Percentiles rank a stretch among this genome's conserved stretches.
phyloP scores from a whole-genome alignment of 2,888 invertebrate genomes.

The Drosophila nr. fundita region DNA sequence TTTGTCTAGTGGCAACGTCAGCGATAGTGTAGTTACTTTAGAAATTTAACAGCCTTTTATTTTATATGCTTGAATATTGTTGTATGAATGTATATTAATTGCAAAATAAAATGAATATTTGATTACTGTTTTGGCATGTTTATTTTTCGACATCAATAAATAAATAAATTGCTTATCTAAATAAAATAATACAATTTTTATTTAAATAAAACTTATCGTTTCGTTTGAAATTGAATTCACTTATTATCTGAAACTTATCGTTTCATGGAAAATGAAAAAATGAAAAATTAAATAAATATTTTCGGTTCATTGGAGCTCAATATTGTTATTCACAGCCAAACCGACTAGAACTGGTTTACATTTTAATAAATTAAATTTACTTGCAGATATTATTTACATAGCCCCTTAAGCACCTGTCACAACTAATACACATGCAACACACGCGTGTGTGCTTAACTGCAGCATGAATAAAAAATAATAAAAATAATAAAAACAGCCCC shows the following conservation, averaged over 20 bases:
- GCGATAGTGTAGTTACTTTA: constrained; percentile 10
- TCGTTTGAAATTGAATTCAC: neutral
- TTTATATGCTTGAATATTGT: neutral
- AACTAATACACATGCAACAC: constrained; percentile 11
- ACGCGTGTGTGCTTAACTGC: constrained; percentile 9
- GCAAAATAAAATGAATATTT: neutral
- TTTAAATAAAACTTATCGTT: neutral
- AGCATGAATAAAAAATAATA: constrained; percentile 11
- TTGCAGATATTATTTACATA: constrained; percentile 9
- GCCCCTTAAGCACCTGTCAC: constrained; percentile 18
- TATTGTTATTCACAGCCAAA: neutral
- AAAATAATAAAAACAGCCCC: constrained; percentile 27
- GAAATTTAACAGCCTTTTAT: neutral
- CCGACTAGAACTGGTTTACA: neutral
- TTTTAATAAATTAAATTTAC: neutral
- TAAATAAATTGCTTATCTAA: no score
- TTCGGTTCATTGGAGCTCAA: neutral
- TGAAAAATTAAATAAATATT: neutral
- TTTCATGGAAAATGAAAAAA: neutral
- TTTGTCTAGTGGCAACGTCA: constrained; percentile 11
- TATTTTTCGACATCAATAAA: neutral
- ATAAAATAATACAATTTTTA: neutral
- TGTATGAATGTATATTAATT: neutral
- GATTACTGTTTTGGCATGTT: neutral
- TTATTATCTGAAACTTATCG: neutral